Evolutionary conservation across 2,888 invertebrate species (phyloP).

Genomic region (Syrphus vitripennis): DNA sequence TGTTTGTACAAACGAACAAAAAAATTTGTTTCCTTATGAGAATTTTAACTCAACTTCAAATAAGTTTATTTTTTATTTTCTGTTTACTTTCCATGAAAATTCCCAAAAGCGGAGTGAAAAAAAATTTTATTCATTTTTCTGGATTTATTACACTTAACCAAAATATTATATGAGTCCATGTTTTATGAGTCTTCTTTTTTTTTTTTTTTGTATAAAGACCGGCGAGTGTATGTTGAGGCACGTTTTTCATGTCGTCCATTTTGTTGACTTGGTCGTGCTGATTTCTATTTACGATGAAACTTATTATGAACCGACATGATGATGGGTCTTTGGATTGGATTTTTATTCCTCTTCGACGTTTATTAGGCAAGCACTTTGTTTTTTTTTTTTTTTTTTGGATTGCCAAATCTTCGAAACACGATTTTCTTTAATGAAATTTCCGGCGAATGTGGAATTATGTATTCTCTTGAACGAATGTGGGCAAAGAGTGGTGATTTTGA

Average conservation of each 20-base stretch:
- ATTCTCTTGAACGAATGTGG: not conserved
- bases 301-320: constrained; percentile 36
- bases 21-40: not conserved
- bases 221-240: constrained; percentile 39
- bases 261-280: constrained; percentile 26
- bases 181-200: constrained; percentile 46
- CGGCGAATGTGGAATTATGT: constrained; percentile 21
- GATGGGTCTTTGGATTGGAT: constrained; percentile 28
- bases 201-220: no score
- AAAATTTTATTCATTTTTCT: constrained; percentile 3
- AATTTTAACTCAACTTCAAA: not conserved
- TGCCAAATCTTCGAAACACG: constrained; percentile 35
- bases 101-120: not conserved
- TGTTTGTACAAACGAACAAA: not conserved
- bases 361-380: not conserved
- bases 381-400: not conserved
- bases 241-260: constrained; percentile 52
- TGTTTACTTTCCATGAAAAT: not conserved
- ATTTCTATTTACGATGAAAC: constrained; percentile 28
- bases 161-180: constrained; percentile 16
- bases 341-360: not conserved
- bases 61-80: not conserved
- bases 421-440: constrained; percentile 42
- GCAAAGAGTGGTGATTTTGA: not conserved
- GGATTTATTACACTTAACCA: constrained; percentile 32